Evolutionary conservation across 2,888 invertebrate species (phyloP), one percentile per base, ranked within the genome.

Genomic region (Eristalinus sepulchralis): DNA sequence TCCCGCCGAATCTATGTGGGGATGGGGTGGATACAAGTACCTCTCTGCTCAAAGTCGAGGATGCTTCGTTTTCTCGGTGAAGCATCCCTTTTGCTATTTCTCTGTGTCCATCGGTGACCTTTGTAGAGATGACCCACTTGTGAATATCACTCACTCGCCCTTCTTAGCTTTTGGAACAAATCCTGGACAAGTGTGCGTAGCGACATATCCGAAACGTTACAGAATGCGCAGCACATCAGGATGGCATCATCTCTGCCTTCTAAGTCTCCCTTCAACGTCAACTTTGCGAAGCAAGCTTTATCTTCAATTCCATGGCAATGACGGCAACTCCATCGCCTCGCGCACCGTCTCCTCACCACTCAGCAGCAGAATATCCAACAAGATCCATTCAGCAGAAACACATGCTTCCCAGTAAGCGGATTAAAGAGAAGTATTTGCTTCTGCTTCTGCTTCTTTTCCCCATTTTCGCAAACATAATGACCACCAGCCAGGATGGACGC

Each of bases 401-500:
- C 36, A 20, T 60, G 60, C 60, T 31, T 1, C 31, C 20, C 11
- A 20, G 31, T 71, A 71, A 71, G 71, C 59, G 71, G 71, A 71
- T 71, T 71, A 47, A 71, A 57, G 20, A 27, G 47, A 47, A 71
- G 36, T 24, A 13, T 57, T 57, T 27, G 17, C 22, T 57, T 27
- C 10, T n/a, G n/a, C n/a, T n/a, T n/a, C n/a, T 24, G 13, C 13
- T 39, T 39, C n/a, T 27, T 17, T 27, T 17, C n/a, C 17, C 47
- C 24, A 27, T 36, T 27, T 17, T 27, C 11, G 60, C 33, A 33
- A 63, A 20, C 33, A 60, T 39, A 71, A 60, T 60, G 60, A 60
- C 70, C 70, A 59, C 13, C 59, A 71, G 17, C 31, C 17, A 60
- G 59, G 39, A 71, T 36, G 24, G 22, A 57, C 27, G 27, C 27